These are phyloP conservation scores for Drosophila vallismaia DNA, from an alignment of 2,888 invertebrate species.

Conservation along the genomic window DNA sequence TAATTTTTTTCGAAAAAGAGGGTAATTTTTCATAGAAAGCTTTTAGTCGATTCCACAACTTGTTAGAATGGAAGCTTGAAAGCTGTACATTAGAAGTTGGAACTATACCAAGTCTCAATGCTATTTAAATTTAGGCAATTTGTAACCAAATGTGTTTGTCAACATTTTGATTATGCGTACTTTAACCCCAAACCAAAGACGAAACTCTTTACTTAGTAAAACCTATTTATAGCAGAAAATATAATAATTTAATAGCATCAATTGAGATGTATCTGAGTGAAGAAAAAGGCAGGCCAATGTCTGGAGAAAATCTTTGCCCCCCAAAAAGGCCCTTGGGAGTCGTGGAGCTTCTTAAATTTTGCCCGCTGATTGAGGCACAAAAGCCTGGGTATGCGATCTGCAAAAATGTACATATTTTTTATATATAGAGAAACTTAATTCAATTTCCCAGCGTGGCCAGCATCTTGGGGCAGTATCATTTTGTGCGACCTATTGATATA, in stretches of 20 bases:
- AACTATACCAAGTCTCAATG: slow-evolving; percentile 34
- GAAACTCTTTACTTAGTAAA: slow-evolving; percentile 34
- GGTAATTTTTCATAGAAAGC: slow-evolving; percentile 16
- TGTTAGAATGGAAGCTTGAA: slow-evolving; percentile 16
- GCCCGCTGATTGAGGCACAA: slow-evolving; percentile 44
- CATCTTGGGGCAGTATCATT: slow-evolving; percentile 40
- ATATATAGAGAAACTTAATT: slow-evolving; percentile 46
- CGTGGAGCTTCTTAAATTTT: slow-evolving; percentile 24
- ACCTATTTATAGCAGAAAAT: slow-evolving; percentile 60
- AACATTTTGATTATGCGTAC: slow-evolving; percentile 56
- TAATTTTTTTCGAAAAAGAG: neutral
- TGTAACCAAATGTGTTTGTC: slow-evolving; percentile 44
- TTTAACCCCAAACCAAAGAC: slow-evolving; percentile 56
- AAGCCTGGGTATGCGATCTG: slow-evolving; percentile 30
- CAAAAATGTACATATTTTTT: slow-evolving; percentile 22
- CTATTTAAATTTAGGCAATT: slow-evolving; percentile 50
- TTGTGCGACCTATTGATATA: slow-evolving; percentile 43
- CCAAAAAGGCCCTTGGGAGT: slow-evolving; percentile 24
- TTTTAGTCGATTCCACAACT: slow-evolving; percentile 28
- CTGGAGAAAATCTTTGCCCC: slow-evolving; percentile 10
- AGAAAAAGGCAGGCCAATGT: neutral
- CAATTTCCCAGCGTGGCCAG: slow-evolving; percentile 62
- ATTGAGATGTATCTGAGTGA: slow-evolving; percentile 48
- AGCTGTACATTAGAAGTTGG: slow-evolving; percentile 34
- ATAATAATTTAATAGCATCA: slow-evolving; percentile 78